Conservation (phyloP, 2,888 invertebrate species). For the Pristionchus arcanus region DNA sequence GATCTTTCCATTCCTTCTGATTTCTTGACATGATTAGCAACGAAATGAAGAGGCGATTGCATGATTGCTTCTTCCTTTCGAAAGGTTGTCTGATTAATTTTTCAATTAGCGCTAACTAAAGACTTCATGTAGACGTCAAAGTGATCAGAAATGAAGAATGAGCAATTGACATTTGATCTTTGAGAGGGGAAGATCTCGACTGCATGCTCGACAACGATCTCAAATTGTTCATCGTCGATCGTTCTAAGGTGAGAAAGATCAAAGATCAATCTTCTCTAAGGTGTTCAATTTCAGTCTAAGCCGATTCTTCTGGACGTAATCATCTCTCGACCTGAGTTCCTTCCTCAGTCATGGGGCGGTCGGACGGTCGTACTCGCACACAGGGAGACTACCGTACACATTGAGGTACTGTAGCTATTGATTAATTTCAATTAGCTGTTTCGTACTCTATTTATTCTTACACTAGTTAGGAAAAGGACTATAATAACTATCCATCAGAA, state of each 20-base stretch:
- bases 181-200: constrained; percentile 45
- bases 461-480: background rate
- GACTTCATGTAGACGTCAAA: too few relatives aligned
- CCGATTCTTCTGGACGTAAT: constrained; percentile 50
- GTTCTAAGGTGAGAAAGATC: constrained; percentile 20
- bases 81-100: background rate
- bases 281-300: background rate
- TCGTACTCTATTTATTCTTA: too few relatives aligned
- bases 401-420: constrained; percentile 24
- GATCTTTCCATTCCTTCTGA: background rate
- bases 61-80: background rate
- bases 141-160: background rate
- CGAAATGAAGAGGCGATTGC: background rate
- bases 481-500: background rate
- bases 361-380: constrained; percentile 4
- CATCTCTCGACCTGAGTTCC: constrained; percentile 47
- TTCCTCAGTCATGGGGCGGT: constrained; percentile 49
- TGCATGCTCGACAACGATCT: constrained; percentile 42
- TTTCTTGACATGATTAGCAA: background rate
- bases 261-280: background rate
- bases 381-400: background rate
- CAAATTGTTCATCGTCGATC: constrained; percentile 23
- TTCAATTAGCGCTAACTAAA: background rate
- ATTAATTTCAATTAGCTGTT: background rate
- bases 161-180: background rate